These are phyloP conservation scores for Trialeurodes vaporariorum DNA, from an alignment of 1,140 invertebrate species.

Conservation along the genomic window DNA sequence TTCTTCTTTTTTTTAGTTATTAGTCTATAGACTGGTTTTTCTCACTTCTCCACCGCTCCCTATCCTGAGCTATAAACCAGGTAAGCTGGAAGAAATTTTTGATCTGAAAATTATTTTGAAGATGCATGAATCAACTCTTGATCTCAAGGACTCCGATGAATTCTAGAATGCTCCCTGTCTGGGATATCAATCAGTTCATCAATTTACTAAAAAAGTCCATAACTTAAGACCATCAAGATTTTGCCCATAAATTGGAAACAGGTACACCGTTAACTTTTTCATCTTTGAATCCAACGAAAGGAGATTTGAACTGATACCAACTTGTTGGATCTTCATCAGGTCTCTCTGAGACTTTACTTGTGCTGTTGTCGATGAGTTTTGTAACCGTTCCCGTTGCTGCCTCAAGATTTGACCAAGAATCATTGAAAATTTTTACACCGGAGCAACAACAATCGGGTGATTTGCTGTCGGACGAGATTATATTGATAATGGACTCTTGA, in stretches of 20 bases:
- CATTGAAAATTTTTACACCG: not conserved
- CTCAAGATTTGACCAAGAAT: not conserved
- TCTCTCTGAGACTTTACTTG: no score
- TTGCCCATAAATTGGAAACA: not conserved
- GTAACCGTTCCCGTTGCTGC: not conserved
- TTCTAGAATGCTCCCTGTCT: no score
- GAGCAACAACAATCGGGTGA: not conserved
- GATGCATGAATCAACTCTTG: no score
- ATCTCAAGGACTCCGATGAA: no score
- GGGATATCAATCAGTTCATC: no score
- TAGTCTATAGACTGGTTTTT: no score
- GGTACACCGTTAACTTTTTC: not conserved
- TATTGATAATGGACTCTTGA: not conserved
- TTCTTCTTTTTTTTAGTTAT: no score
- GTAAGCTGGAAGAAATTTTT: no score
- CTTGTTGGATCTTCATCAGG: not conserved
- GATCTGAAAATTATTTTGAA: no score
- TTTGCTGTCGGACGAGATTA: not conserved
- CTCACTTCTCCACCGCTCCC: no score
- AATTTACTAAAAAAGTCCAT: no score
- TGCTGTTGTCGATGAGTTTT: not conserved
- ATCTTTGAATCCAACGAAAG: not conserved
- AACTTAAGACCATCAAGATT: not conserved
- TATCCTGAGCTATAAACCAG: no score
- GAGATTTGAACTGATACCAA: not conserved